Evolutionary conservation across 2,888 invertebrate genomes (phyloP), one percentile per base, ranked within the genome.

Genomic region (Macrophya annulata): DNA sequence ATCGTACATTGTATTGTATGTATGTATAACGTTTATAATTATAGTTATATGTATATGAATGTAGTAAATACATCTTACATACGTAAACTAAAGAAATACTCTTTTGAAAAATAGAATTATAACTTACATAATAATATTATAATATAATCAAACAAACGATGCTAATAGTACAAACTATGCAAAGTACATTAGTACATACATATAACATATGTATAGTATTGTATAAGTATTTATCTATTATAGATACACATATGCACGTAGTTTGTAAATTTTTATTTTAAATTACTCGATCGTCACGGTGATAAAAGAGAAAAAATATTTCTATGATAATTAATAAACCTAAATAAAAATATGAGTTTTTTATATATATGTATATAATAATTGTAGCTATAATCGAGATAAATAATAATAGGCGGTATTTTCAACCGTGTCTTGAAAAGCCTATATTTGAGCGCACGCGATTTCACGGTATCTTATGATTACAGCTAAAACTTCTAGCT

Each of bases 71-170:
- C 25, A n/a, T n/a, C n/a, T n/a, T 62, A 8, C 4, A 25, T 59
- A 62, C 43, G 0, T 40, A 40, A n/a, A n/a, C n/a, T 6, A n/a
- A 15, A 17, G n/a, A n/a, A 15, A 62, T 21, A 48, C 12, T 10
- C 25, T 15, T 21, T n/a, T 25, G 12, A 48, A 21, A 48, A 15
- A 37, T 17, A 77, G 55, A 31, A 31, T 43, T 4, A 21, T 59
- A n/a, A n/a, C 79, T 59, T 55, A 79, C 79, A 79, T 79, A 79
- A 79, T 79, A 79, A 79, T 55, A 25, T n/a, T 31, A 31, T 31
- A 31, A 31, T 31, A 31, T 31, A 31, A 31, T 31, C 31, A 31
- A 79, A 79, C 79, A 79, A 59, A 59, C 55, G 59, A 62, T 59
- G 31, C 79, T 79, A 79, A 79, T 59, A 37, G n/a, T 45, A 74